A percentile compares a stretch with the other conserved stretches of the same genome.
phyloP scores from a whole-genome alignment of 2,797 vertebrate genomes.

The Leptodactylus fallax region DNA sequence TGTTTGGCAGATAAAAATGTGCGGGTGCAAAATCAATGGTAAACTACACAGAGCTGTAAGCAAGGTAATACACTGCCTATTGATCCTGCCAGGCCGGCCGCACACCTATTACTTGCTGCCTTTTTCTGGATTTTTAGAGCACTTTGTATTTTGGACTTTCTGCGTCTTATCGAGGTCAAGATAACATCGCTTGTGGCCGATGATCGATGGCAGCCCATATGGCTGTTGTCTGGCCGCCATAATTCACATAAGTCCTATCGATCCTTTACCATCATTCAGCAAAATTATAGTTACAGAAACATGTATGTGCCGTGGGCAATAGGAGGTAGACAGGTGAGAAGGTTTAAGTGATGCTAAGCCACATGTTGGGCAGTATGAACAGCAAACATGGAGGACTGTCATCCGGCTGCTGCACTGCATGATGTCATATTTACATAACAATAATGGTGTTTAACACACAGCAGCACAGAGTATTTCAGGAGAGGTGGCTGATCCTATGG shows the following conservation, averaged over 20 bases:
- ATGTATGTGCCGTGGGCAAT: too few relatives aligned
- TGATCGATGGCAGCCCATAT: neutral
- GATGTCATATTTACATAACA: too few relatives aligned
- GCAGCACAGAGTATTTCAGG: neutral
- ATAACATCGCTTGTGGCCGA: neutral
- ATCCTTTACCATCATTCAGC: neutral
- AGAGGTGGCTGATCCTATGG: neutral
- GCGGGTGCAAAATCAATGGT: conserved; percentile 39
- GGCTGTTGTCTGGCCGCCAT: neutral
- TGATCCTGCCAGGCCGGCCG: conserved; percentile 5
- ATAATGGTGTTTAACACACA: neutral
- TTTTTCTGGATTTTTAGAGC: conserved; percentile 20
- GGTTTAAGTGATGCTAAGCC: too few relatives aligned
- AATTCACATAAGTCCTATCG: neutral
- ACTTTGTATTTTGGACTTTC: neutral
- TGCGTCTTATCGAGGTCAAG: neutral
- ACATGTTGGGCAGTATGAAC: too few relatives aligned
- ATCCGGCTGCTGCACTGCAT: too few relatives aligned
- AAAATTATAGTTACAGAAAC: too few relatives aligned
- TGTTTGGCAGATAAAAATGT: conserved; percentile 43
- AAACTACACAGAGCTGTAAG: conserved; percentile 7
- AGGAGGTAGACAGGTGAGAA: neutral
- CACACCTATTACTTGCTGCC: conserved; percentile 16
- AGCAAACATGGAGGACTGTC: too few relatives aligned
- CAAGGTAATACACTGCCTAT: conserved; percentile 38